Base-by-base conservation (phyloP, 2,888 invertebrate genomes). In the Volucella bombylans region DNA sequence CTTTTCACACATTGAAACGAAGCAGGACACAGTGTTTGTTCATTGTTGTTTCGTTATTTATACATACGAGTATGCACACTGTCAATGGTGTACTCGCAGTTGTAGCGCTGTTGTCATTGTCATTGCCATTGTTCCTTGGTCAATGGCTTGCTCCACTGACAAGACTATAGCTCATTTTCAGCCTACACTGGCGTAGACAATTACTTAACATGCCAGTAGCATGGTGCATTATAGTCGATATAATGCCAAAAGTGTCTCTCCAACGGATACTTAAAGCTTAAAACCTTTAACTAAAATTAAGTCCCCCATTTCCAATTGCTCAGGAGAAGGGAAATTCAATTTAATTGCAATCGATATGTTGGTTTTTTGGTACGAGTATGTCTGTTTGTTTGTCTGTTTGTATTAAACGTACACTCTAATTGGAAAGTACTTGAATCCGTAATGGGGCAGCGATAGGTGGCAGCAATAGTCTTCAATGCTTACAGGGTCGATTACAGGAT, bases 361-460 rank as follows among this genome's bases (percentile, higher is more conserved):
- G 18, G 18, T 23, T 23, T 23, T 23, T 23, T 23, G 18, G 18
- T 23, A n/a, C n/a, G n/a, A n/a, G n/a, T n/a, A 23, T 23, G 18
- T 23, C 18, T 23, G 18, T 2, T 14, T 31, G 31, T 6, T 31
- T 31, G 6, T 18, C 15, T 38, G 12, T 11, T 14, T 57, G 55
- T 23, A 12, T 11, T 18, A 12, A 31, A 31, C 6, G 31, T 6
- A 1, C 18, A 18, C 39, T 31, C 45, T 67, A 54, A 67, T 67
- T 67, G 67, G 45, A 45, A 67, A 45, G 54, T 54, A 67, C 31
- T 31, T 15, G 55, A 61, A 15, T 49, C 49, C 15, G 38, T 39
- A 68, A 69, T 69, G 55, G n/a, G n/a, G 10, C 18, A 45, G 11
- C 14, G 12, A 31, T 12, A 6, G 43, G 18, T 14, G 15, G 43